Conservation (phyloP, 2,888 invertebrate genomes). For the Sympetrum striolatum region DNA sequence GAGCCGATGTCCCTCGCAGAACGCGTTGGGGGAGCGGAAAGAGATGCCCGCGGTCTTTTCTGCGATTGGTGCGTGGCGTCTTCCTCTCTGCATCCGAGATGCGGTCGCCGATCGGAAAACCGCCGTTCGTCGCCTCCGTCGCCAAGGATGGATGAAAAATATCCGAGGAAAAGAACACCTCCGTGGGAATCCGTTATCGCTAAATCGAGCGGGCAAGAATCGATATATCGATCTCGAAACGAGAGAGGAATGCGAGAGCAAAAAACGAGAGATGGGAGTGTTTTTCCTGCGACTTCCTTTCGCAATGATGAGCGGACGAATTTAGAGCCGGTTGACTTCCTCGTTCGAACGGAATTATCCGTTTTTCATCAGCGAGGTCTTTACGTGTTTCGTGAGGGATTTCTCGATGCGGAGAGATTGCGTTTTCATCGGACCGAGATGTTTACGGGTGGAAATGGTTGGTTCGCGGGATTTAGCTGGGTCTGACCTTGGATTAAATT, state of each 20-base stretch:
- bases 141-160: not conserved
- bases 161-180: not conserved
- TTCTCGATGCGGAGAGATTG: not conserved
- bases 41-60: too few relatives aligned
- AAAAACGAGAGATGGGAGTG: not conserved
- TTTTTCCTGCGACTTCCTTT: not conserved
- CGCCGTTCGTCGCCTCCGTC: not conserved
- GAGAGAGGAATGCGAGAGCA: not conserved
- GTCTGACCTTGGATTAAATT: too few relatives aligned
- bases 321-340: conserved; percentile 22
- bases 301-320: conserved; percentile 22
- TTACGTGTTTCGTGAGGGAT: not conserved
- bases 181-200: conserved; percentile 35
- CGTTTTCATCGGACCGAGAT: not conserved
- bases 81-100: too few relatives aligned
- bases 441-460: not conserved
- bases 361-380: conserved; percentile 15
- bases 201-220: conserved; percentile 27
- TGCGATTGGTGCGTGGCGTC: too few relatives aligned
- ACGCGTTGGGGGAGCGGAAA: too few relatives aligned
- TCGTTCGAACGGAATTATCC: conserved; percentile 22
- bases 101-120: conserved; percentile 27
- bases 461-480: too few relatives aligned
- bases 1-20: too few relatives aligned
- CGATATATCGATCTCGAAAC: conserved; percentile 23